Base-by-base conservation (phyloP, 2,888 invertebrate genomes). In the Parnassius apollo region DNA sequence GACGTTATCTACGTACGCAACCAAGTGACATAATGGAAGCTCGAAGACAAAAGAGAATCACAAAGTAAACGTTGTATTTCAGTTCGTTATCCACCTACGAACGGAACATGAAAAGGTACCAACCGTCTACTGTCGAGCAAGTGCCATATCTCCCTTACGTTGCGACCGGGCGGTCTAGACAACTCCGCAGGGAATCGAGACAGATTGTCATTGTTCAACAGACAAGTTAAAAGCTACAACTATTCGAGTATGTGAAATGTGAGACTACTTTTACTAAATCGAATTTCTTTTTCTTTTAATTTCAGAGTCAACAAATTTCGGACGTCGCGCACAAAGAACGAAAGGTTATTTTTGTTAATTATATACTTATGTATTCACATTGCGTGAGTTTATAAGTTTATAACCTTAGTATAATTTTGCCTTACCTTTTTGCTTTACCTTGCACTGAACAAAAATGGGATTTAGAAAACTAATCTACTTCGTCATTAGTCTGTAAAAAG, bases 121-220 rank as follows among this genome's bases (percentile, higher is more conserved):
- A 51, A 59, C 63, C 59, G 63, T 63, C 63, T 67, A 67, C 71
- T 69, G 67, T 69, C 66, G 71, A 73, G 75, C 74, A 76, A 80
- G 75, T 74, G 78, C 72, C 75, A 81, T 79, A 81, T 83, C 82
- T 81, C 76, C 72, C 71, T 73, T 71, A 78, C 71, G 73, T 73
- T 75, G 74, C 71, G 70, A 81, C 72, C 70, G 69, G 73, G 68
- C 68, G 72, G 69, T 68, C 71, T 69, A 70, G 77, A 78, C 75
- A 76, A 75, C 74, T 76, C 84, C 81, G 71, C 65, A 59, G 82
- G 81, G 84, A 81, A 68, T 66, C 65, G 72, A 76, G 76, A 82
- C 80, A 81, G 75, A 83, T 83, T 81, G 82, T 81, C 73, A 77
- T 76, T 77, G 78, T 76, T 75, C 73, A 77, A 69, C 73, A 76